Conservation (phyloP, 2,113 vertebrate genomes). For the Stigmatopora argus region DNA sequence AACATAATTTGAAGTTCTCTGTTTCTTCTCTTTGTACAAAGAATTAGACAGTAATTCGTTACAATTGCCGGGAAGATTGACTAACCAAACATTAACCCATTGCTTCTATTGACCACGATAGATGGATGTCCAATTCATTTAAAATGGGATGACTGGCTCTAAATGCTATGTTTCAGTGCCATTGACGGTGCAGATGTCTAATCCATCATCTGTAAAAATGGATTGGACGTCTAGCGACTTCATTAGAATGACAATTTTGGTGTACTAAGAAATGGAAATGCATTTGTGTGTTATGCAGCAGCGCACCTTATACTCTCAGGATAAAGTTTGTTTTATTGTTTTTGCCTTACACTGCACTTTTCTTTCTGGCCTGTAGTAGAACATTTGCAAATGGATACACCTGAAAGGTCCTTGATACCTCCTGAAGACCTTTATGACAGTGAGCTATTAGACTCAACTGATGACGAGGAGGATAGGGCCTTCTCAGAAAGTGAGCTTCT, state of each 20-base stretch:
- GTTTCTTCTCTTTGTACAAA: neutral
- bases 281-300: neutral
- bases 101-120: too few species aligned
- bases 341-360: neutral
- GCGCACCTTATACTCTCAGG: neutral
- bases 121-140: too few species aligned
- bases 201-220: too few species aligned
- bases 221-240: too few species aligned
- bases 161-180: too few species aligned
- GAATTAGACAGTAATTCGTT: neutral
- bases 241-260: neutral
- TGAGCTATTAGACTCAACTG: slow-evolving; percentile 69
- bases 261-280: neutral
- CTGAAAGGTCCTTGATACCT: slow-evolving; percentile 85
- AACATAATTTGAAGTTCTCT: too few species aligned
- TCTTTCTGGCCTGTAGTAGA: slow-evolving; percentile 33
- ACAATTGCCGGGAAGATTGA: neutral
- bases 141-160: too few species aligned
- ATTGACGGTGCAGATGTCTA: too few species aligned
- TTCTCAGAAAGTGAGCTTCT: slow-evolving; percentile 70
- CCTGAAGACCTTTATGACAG: slow-evolving; percentile 70
- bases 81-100: neutral
- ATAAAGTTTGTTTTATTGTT: neutral
- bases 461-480: slow-evolving; percentile 69
- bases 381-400: slow-evolving; percentile 81